phyloP scores from a whole-genome alignment of 2,888 invertebrate species.

The Orthonychiurus folsomi region DNA sequence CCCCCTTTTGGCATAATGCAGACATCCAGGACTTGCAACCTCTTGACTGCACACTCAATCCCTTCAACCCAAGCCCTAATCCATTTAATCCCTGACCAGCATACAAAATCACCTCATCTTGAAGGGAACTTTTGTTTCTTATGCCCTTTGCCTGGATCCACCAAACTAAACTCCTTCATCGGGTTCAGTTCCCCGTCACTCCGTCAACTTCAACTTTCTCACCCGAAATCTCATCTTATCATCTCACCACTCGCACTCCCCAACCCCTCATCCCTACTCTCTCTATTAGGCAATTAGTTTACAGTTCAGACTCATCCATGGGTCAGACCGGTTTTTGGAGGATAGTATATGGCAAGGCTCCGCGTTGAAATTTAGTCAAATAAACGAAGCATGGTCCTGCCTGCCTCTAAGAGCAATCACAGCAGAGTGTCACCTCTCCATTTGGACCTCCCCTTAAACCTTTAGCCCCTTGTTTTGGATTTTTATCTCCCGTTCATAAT shows the following conservation, averaged over 20 bases:
- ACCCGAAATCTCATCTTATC: constrained; percentile 21
- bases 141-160: too few relatives aligned
- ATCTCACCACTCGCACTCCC: constrained; percentile 5
- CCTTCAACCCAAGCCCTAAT: constrained; percentile 16
- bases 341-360: background rate
- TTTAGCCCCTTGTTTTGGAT: background rate
- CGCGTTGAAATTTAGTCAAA: background rate
- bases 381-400: background rate
- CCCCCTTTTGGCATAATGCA: background rate
- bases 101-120: constrained; percentile 18
- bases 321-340: constrained; percentile 33
- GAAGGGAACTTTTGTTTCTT: background rate
- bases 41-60: constrained; percentile 16
- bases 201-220: constrained; percentile 4
- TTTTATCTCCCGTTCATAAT: background rate
- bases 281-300: constrained; percentile 29
- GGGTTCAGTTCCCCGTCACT: constrained; percentile 6
- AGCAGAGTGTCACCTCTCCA: background rate
- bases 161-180: too few relatives aligned
- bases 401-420: background rate
- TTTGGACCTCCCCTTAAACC: constrained; percentile 1
- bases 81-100: constrained; percentile 17
- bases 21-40: background rate
- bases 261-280: constrained; percentile 6
- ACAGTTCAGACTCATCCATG: constrained; percentile 24